Evolutionary conservation across 2,113 vertebrate species (phyloP).

Genomic region (Perccottus glenii): DNA sequence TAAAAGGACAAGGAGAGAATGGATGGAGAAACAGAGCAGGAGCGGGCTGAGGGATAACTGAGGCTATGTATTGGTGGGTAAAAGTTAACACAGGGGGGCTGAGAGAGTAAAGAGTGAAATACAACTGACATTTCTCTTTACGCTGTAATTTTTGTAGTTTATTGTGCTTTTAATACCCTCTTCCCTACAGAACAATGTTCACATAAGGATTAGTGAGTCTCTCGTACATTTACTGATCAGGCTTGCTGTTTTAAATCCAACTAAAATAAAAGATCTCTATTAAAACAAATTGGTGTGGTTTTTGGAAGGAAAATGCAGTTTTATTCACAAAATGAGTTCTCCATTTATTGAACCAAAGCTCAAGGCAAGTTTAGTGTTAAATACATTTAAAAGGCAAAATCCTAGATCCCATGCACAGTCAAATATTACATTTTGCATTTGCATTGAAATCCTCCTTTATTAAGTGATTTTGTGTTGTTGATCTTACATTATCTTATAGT

Average conservation of each 20-base stretch:
- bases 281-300: too few relatives aligned
- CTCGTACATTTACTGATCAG: not conserved
- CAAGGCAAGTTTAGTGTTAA: too few relatives aligned
- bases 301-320: too few relatives aligned
- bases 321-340: not conserved
- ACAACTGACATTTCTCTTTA: slow-evolving; percentile 24
- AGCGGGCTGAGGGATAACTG: slow-evolving; percentile 36
- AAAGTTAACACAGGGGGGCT: slow-evolving; percentile 45
- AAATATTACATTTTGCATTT: too few relatives aligned
- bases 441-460: too few relatives aligned
- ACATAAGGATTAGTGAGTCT: not conserved
- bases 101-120: slow-evolving; percentile 16
- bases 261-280: too few relatives aligned
- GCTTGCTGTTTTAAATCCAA: too few relatives aligned
- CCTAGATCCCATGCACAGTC: too few relatives aligned
- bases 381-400: too few relatives aligned
- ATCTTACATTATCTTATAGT: too few relatives aligned
- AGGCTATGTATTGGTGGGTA: slow-evolving; percentile 28
- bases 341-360: too few relatives aligned
- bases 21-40: slow-evolving; percentile 27
- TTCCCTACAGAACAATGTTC: not conserved
- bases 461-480: too few relatives aligned
- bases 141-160: not conserved
- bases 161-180: not conserved
- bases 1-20: slow-evolving; percentile 35